Conservation (phyloP, 2,797 vertebrate genomes). For the Notolabrus celidotus region DNA sequence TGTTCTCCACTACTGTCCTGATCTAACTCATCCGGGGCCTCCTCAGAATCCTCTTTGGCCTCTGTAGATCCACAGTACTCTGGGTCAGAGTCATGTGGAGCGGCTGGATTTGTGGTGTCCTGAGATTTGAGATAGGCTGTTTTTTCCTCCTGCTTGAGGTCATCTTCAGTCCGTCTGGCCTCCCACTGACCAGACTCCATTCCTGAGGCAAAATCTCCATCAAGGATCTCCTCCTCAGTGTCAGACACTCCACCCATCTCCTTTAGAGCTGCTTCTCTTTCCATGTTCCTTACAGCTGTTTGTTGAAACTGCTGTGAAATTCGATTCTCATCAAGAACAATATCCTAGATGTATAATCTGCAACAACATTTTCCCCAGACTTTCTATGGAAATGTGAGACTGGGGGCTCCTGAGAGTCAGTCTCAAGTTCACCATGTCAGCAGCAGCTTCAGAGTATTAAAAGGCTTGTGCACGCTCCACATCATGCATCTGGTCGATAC, state of each 20-base stretch:
- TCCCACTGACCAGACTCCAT: constrained; percentile 45
- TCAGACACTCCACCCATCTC: constrained; percentile 65
- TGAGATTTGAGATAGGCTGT: constrained; percentile 56
- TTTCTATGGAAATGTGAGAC: constrained; percentile 50
- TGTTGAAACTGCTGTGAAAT: constrained; percentile 39
- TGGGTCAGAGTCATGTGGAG: constrained; percentile 62
- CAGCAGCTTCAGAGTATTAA: constrained; percentile 31
- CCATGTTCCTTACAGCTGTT: constrained; percentile 70
- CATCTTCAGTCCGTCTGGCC: constrained; percentile 47
- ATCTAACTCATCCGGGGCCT: constrained; percentile 63
- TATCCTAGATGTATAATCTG: constrained; percentile 63
- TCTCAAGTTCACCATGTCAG: constrained; percentile 62
- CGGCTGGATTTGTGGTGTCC: constrained; percentile 56
- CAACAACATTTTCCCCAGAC: constrained; percentile 59
- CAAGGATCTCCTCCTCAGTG: constrained; percentile 66
- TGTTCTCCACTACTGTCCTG: constrained; percentile 48
- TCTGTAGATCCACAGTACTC: constrained; percentile 64
- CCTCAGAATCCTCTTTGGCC: constrained; percentile 67
- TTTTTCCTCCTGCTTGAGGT: constrained; percentile 49
- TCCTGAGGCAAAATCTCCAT: constrained; percentile 36
- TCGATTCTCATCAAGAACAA: constrained; percentile 52
- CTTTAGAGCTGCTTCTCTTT: constrained; percentile 70
- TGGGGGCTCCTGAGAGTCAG: constrained; percentile 39
- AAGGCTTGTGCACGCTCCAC: constrained; percentile 34
- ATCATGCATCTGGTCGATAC: constrained; percentile 35